Percentiles rank a stretch among this genome's conserved stretches.
These are phyloP conservation scores for Numenius arquata DNA, from an alignment of 2,113 vertebrate genomes.

Conservation along the genomic window DNA sequence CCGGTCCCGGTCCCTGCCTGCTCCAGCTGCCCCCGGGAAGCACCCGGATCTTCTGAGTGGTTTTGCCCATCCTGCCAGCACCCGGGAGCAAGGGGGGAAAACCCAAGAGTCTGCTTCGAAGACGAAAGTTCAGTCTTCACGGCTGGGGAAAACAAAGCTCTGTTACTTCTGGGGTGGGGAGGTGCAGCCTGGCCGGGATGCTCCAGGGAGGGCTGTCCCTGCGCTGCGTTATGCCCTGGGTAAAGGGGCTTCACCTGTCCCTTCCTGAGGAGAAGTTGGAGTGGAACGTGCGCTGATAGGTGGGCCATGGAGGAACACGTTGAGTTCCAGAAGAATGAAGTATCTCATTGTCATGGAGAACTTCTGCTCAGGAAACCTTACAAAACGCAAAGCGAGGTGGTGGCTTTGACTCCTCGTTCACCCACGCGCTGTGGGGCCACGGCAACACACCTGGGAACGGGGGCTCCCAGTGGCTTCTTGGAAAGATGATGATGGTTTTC, in stretches of 20 bases:
- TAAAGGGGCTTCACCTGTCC: background rate
- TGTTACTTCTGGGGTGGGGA: background rate
- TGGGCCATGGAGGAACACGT: background rate
- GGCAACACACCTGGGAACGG: slow-evolving; percentile 56
- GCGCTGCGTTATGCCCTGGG: background rate
- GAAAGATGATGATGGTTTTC: slow-evolving; percentile 36
- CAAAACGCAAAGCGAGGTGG: slow-evolving; percentile 9
- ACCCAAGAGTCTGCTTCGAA: background rate
- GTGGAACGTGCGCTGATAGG: background rate
- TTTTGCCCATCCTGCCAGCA: background rate
- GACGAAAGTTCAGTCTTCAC: background rate
- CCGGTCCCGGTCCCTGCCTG: background rate
- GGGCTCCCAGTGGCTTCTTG: slow-evolving; percentile 2
- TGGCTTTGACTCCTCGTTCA: slow-evolving; percentile 53
- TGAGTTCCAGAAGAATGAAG: background rate
- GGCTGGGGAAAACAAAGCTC: background rate
- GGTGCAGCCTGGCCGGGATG: background rate
- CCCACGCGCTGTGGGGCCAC: slow-evolving; percentile 5
- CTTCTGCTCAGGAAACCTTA: slow-evolving; percentile 46
- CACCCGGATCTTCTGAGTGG: background rate
- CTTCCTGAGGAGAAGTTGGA: background rate
- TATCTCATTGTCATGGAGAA: slow-evolving; percentile 56
- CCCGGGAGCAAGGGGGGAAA: background rate
- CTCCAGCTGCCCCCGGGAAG: background rate
- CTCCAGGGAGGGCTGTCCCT: background rate